These are phyloP conservation scores for Polyommatus iphigenia DNA, from an alignment of 2,888 invertebrate species.

Conservation along the genomic window DNA sequence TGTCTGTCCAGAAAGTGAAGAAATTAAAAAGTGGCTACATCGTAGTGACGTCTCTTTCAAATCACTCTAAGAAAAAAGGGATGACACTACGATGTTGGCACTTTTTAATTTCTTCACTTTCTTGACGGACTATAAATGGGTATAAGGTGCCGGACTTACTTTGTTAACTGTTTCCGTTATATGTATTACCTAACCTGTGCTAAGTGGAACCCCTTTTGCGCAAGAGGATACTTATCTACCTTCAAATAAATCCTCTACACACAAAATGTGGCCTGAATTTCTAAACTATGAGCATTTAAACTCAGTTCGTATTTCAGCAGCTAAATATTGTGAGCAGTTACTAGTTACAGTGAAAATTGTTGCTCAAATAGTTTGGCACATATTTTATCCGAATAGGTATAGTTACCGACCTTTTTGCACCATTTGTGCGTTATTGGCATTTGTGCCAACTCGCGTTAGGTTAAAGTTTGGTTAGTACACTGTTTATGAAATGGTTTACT, in stretches of 20 bases:
- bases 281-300: background rate
- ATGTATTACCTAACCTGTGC: too few relatives aligned
- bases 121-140: too few relatives aligned
- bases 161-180: too few relatives aligned
- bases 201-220: too few relatives aligned
- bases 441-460: background rate
- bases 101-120: too few relatives aligned
- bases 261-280: background rate
- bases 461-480: background rate
- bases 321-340: conserved; percentile 2
- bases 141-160: too few relatives aligned
- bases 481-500: background rate
- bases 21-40: too few relatives aligned
- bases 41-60: too few relatives aligned
- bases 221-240: background rate
- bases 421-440: conserved; percentile 13
- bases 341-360: conserved; percentile 11
- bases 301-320: background rate
- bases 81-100: too few relatives aligned
- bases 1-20: too few relatives aligned
- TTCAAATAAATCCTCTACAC: background rate
- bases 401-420: background rate
- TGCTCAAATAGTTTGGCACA: conserved; percentile 5
- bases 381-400: conserved; percentile 8
- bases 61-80: too few relatives aligned